Base-by-base conservation (phyloP, 2,113 vertebrate genomes). In the Hypomesus transpacificus region DNA sequence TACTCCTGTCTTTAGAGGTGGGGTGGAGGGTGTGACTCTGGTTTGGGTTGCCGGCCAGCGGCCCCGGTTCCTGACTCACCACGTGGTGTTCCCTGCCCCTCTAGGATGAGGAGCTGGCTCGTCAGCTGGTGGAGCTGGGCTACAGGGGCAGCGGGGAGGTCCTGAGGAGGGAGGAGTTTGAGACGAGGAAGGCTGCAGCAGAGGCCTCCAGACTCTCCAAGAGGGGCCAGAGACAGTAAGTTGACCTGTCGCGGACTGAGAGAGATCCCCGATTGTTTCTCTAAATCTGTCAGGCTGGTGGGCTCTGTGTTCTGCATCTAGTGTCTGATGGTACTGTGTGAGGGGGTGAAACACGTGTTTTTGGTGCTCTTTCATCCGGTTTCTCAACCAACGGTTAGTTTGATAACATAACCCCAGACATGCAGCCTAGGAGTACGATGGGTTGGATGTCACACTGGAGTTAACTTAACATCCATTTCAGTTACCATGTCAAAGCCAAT, bases 101-200 rank as follows among this genome's bases (percentile, higher is more conserved):
- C 3, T 75, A 96, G 94, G 91, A 90, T 78, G 85, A 92, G 85
- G 87, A 84, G 69, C 72, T 94, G 81, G 92, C 91, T 22, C 91
- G 88, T 70, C 92, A 92, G 89, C 70, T 94, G 90, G 93, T 95
- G 87, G 92, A 95, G 85, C 85, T 90, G 54, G 93, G 94, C 74
- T 89, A 92, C 87, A 75, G 89, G 50, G 92, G 92, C 64, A 92
- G 90, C 0, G 86, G 90, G 14, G 86, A 91, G 65, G 90, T 92
- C 58, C 82, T 94, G 71, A 94, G 83, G 78, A 91, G 90, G 73
- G 89, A 94, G 85, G 93, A 94, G 69, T 95, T 94, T 31, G 86
- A 94, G 86, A 89, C 90, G 63, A 88, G 77, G 79, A 96, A 92
- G 78, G 85, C 92, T 75, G 89, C 89, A 31, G 92, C 89, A 1